Conservation (phyloP, 2,797 vertebrate genomes). For the Coregonus ussuriensis region DNA sequence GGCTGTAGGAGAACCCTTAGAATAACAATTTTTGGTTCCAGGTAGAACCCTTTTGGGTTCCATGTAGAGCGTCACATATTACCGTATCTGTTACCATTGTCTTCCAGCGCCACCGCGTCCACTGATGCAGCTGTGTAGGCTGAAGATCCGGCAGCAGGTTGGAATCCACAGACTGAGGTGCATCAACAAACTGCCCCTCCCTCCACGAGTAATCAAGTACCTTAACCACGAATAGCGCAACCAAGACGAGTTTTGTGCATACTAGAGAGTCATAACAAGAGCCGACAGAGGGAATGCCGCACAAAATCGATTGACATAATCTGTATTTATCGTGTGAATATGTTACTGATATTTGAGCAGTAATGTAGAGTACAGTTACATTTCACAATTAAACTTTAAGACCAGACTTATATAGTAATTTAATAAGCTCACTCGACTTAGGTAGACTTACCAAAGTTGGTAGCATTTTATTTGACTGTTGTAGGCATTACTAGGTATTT, state of each 20-base stretch:
- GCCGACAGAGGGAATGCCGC: background rate
- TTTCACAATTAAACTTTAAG: too few relatives aligned
- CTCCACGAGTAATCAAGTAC: constrained; percentile 78
- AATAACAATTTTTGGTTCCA: too few relatives aligned
- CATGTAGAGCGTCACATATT: background rate
- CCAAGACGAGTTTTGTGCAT: constrained; percentile 5
- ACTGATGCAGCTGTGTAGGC: constrained; percentile 84
- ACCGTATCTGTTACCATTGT: constrained; percentile 12
- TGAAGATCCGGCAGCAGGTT: constrained; percentile 78
- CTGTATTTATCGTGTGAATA: constrained; percentile 1
- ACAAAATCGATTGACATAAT: background rate
- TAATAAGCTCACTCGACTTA: too few relatives aligned
- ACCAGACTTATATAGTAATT: too few relatives aligned
- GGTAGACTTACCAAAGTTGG: background rate
- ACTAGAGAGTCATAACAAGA: background rate
- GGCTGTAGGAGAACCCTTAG: too few relatives aligned
- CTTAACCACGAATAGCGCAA: constrained; percentile 55
- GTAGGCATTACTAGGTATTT: background rate
- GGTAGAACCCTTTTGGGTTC: too few relatives aligned
- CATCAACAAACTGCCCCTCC: constrained; percentile 79
- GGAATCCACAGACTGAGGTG: constrained; percentile 75
- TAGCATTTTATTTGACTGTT: background rate
- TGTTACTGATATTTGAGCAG: background rate
- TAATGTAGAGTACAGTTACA: background rate
- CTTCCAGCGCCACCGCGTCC: constrained; percentile 80